Conservation (phyloP, 2,888 invertebrate species). For the Lumbricus terrestris region DNA sequence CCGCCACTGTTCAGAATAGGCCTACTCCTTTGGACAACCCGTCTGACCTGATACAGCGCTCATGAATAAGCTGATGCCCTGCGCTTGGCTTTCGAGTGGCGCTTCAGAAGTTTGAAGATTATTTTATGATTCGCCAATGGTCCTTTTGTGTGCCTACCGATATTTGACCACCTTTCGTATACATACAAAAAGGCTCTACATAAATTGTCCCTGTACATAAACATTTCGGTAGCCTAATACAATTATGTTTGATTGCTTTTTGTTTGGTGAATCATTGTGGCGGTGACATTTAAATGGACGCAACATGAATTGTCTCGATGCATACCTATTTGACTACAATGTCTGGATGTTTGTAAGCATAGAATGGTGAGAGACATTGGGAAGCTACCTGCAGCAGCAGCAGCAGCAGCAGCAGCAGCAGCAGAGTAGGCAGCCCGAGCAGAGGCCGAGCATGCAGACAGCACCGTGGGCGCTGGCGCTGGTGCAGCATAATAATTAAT, state of each 20-base stretch:
- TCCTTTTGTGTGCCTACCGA: too few relatives aligned
- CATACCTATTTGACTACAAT: background rate
- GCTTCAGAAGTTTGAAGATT: too few relatives aligned
- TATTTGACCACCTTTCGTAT: too few relatives aligned
- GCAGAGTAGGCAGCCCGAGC: background rate
- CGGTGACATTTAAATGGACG: background rate
- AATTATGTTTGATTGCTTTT: background rate
- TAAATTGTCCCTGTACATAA: too few relatives aligned
- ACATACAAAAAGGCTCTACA: too few relatives aligned
- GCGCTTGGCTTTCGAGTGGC: too few relatives aligned
- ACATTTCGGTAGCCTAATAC: background rate
- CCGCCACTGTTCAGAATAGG: too few relatives aligned
- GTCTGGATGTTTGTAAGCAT: background rate
- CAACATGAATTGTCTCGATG: background rate
- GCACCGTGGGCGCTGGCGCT: too few relatives aligned
- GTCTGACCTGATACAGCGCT: too few relatives aligned
- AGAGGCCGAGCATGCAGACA: background rate
- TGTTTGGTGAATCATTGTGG: background rate
- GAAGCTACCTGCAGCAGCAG: background rate
- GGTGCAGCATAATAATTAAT: background rate
- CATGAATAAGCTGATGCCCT: too few relatives aligned
- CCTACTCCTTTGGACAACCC: too few relatives aligned
- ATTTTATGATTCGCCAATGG: too few relatives aligned
- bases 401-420: background rate
- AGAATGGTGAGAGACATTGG: background rate